These are phyloP conservation scores for Oscheius sp. DNA, from an alignment of 2,888 invertebrate genomes.

Conservation along the genomic window DNA sequence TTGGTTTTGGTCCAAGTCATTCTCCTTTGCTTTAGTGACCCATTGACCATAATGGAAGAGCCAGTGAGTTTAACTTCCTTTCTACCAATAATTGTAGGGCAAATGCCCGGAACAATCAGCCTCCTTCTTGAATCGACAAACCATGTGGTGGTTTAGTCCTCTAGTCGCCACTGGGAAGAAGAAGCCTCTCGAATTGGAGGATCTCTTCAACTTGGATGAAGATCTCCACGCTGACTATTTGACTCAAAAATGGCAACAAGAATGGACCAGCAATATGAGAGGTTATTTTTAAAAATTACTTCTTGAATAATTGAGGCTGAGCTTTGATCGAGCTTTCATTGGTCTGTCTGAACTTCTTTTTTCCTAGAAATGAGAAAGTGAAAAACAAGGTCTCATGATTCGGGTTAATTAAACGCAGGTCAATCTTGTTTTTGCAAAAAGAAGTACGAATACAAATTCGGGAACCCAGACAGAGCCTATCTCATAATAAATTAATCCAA, in stretches of 20 bases:
- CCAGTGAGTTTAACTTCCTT: no score
- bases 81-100: constrained; percentile 2
- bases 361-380: no score
- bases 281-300: no score
- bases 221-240: constrained; percentile 56
- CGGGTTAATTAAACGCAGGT: no score
- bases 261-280: constrained; percentile 44
- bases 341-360: no score
- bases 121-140: constrained; percentile 62
- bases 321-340: no score
- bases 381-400: no score
- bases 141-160: constrained; percentile 61
- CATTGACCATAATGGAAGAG: constrained; percentile 39
- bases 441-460: no score
- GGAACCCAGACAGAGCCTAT: no score
- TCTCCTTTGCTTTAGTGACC: constrained; percentile 60
- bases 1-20: constrained; percentile 57
- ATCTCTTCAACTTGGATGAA: constrained; percentile 60
- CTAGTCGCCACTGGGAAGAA: constrained; percentile 56
- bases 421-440: no score
- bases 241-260: constrained; percentile 53
- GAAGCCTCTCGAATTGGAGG: constrained; percentile 56
- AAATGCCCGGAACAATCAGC: constrained; percentile 61
- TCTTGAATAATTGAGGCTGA: no score
- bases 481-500: no score